Base-by-base conservation (phyloP, 30 jellyfish, hydroid and myxozoan genomes). In the Hydra vulgaris region DNA sequence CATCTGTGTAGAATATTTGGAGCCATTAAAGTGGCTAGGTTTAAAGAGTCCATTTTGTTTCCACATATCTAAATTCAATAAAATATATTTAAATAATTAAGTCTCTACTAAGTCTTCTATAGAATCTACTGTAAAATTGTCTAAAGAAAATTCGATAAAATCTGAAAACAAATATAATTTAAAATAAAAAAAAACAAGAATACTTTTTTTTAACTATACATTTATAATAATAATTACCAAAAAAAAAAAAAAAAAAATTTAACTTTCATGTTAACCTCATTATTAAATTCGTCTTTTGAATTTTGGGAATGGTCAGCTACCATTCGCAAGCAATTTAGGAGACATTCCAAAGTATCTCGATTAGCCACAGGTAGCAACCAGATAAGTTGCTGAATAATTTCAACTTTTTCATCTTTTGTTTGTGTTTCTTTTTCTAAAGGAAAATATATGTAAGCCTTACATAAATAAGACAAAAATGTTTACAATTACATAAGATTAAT, bases 11-110 rank as follows among this genome's bases (percentile, higher is more conserved):
- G 95, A 1, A 90, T 90, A 70, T 90, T 90, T 24, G 97, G 97
- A 18, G 95, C 97, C 69, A 90, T 90, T 80, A 90, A 67, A 17
- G 97, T 90, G 20, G 97, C 97, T 21, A 90, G 53, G 81, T 90
- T 90, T 23, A 88, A 26, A 12, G 96, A 81, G 76, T 90, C 97
- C 97, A 90, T 90, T 73, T 90, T 90, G 80, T 90, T 90, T 21
- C 97, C 97, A 19, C 86, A 79, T 17, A 90, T 76, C 97, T 89
- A 76, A 18, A 26, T 27, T 25, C 23, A 21, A 72, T 40, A 40
- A 40, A 40, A 40, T 40, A 40, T 40, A 3, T 40, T 40, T 40
- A 12, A 23, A 23, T 75, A 17, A 16, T 26, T 18, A 18, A 16
- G 15, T 12, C 24, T 25, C 53, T 74, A 75, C 83, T n/a, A n/a